These are phyloP conservation scores for Nezara viridula DNA, from an alignment of 2,888 invertebrate genomes.

Conservation along the genomic window DNA sequence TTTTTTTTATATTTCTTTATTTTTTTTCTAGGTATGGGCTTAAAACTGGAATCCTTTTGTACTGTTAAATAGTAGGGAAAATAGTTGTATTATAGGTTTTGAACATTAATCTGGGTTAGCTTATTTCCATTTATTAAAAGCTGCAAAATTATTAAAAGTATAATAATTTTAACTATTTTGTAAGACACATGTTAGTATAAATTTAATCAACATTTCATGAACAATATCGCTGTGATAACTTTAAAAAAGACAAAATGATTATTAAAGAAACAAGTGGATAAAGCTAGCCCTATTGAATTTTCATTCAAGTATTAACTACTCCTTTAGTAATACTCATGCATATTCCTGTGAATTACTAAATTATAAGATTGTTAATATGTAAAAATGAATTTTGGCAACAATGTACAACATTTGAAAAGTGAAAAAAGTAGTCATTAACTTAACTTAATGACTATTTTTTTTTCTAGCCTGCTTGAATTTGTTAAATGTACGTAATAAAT, in stretches of 20 bases:
- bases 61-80: neutral
- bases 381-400: neutral
- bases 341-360: slow-evolving; percentile 11
- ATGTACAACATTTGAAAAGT: neutral
- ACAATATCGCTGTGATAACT: slow-evolving; percentile 37
- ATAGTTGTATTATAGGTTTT: slow-evolving; percentile 35
- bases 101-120: slow-evolving; percentile 23
- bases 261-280: neutral
- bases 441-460: neutral
- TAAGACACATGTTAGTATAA: neutral
- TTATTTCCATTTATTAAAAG: neutral
- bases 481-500: neutral
- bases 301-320: neutral
- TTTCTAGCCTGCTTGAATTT: neutral
- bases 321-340: slow-evolving; percentile 10
- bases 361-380: slow-evolving; percentile 20
- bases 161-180: neutral
- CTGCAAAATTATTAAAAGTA: neutral
- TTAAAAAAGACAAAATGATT: slow-evolving; percentile 35
- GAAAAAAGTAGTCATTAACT: neutral
- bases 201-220: neutral
- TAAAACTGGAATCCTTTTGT: slow-evolving; percentile 21
- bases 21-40: slow-evolving; percentile 26
- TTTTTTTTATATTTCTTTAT: neutral
- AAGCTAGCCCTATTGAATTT: slow-evolving; percentile 31